phyloP scores from a whole-genome alignment of 2,888 invertebrate species.

The Empis stercorea region DNA sequence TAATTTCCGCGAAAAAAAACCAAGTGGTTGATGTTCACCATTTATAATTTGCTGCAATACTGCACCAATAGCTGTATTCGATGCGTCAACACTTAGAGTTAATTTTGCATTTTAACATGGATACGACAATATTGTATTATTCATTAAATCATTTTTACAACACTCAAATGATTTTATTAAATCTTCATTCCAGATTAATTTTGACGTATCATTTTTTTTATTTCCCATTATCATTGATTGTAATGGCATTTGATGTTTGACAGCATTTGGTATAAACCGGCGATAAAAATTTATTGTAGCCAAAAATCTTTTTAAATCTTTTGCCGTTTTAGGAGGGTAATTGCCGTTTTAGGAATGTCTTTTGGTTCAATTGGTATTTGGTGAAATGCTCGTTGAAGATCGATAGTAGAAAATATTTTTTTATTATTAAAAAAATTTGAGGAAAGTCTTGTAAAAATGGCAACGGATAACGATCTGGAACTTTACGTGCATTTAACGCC shows the following conservation, averaged over 20 bases:
- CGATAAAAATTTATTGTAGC: too few species aligned
- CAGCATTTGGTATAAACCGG: too few species aligned
- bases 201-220: conserved; percentile 3
- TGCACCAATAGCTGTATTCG: conserved; percentile 28
- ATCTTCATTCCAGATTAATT: not conserved
- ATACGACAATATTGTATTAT: conserved; percentile 19
- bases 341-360: not conserved
- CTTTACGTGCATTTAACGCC: conserved; percentile 19
- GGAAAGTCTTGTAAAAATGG: conserved; percentile 8
- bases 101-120: conserved; percentile 20
- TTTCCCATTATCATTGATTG: conserved; percentile 1
- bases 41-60: conserved; percentile 23
- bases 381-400: not conserved
- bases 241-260: not conserved
- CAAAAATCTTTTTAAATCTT: too few species aligned
- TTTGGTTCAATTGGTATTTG: not conserved
- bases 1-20: conserved; percentile 28
- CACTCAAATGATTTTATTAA: conserved; percentile 1
- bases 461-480: conserved; percentile 25
- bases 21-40: conserved; percentile 24
- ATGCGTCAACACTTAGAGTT: conserved; percentile 18
- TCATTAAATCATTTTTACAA: not conserved
- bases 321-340: not conserved
- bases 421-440: too few species aligned
- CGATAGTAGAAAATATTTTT: too few species aligned